phyloP scores from a whole-genome alignment of 2,888 invertebrate genomes.

The Eupithecia exiguata region DNA sequence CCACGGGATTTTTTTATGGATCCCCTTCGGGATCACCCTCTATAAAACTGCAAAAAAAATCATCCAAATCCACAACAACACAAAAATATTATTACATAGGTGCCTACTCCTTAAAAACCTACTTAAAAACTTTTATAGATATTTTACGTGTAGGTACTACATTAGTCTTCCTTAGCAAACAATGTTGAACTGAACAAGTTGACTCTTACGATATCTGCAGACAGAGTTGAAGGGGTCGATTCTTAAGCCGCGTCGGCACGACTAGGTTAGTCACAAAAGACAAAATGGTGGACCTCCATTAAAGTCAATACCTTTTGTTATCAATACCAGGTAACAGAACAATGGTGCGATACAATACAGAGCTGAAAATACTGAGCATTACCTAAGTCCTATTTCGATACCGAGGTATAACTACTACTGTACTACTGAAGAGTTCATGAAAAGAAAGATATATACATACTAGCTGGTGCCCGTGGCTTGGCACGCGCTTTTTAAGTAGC shows the following conservation, averaged over 20 bases:
- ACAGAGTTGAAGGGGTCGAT: background rate
- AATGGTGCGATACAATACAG: conserved; percentile 2
- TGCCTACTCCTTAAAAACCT: too few species aligned
- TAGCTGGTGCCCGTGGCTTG: too few species aligned
- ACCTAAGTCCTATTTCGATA: background rate
- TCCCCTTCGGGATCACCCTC: too few species aligned
- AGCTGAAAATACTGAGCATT: background rate
- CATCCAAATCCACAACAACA: too few species aligned
- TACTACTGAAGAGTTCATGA: too few species aligned
- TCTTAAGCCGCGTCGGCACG: background rate
- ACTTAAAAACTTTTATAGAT: too few species aligned
- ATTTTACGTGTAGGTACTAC: background rate
- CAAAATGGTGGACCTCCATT: background rate
- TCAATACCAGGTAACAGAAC: conserved; percentile 10
- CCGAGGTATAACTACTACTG: too few species aligned
- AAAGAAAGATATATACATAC: background rate
- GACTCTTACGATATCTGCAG: background rate
- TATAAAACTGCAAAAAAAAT: too few species aligned
- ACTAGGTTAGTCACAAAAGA: background rate
- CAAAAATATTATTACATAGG: too few species aligned
- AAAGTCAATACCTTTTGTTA: conserved; percentile 16
- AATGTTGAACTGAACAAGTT: too few species aligned
- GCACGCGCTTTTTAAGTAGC: too few species aligned
- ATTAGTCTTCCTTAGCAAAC: background rate
- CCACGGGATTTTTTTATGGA: too few species aligned